Evolutionary conservation across 1,140 invertebrate genomes (phyloP), one percentile per base, ranked within the genome.

Genomic region (Cyclina sinensis): DNA sequence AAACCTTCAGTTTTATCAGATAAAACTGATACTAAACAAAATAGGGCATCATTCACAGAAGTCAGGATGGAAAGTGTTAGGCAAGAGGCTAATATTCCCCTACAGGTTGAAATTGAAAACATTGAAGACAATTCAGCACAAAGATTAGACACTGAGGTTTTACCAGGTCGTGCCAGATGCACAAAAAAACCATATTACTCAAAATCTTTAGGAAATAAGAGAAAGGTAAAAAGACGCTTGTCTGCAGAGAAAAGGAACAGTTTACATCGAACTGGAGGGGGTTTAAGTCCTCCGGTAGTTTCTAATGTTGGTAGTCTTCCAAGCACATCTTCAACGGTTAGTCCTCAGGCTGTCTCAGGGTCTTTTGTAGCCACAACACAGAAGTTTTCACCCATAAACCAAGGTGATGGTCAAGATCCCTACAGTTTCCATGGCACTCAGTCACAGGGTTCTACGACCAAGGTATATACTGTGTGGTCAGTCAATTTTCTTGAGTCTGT

Each of bases 291-390:
- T 16, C 24, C 12, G 35, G 30, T 11, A 3, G 51, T 35, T 7
- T 68, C 73, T 1, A n/a, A 5, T 27, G 57, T 18, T 27, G 14
- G 3, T 62, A 62, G 57, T 27, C 57, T 7, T 24, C 21, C 57
- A 3, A 9, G 18, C 27, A 7, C n/a, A 3, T 62, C 21, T 27
- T 27, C 57, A 4, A 24, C n/a, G 57, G 24, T 24, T 21, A 76
- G 46, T 76, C 68, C 46, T 21, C 48, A 62, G 51, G 43, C 30
- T 0, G 39, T 39, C 14, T 68, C 85, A 0, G 85, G 57, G 0
- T 35, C 76, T 35, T 87, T 87, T 80, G 76, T 80, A 1, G 30
- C 76, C 5, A 39, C 74, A 16, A 80, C 85, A n/a, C 85, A 87
- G 76, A 80, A 43, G 3, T 87, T 87, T 54, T 12, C 39, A 46